Evolutionary conservation across 2,888 invertebrate species (phyloP).

Genomic region (Drepanosiphum platanoidis): DNA sequence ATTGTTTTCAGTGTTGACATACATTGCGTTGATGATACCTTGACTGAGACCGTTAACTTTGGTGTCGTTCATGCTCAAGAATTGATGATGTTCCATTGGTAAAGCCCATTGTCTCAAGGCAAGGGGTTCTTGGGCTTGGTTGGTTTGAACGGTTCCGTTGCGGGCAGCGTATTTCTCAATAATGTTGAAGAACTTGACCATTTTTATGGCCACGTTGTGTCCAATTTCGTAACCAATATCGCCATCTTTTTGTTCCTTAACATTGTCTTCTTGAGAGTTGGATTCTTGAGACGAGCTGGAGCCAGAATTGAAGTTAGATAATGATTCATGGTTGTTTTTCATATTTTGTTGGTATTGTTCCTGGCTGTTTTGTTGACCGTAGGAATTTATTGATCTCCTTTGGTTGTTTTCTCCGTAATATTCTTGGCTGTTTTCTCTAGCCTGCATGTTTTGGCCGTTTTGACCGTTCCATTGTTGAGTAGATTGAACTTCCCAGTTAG

Average conservation of each 20-base stretch:
- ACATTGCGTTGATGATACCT: slow-evolving; percentile 40
- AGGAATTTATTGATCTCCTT: not conserved
- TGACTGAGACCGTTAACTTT: slow-evolving; percentile 27
- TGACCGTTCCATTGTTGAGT: no score
- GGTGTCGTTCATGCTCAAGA: slow-evolving; percentile 33
- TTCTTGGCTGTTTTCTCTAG: not conserved
- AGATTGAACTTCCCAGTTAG: slow-evolving; percentile 15
- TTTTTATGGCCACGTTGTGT: slow-evolving; percentile 23
- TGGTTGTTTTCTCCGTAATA: not conserved
- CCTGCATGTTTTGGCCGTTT: not conserved
- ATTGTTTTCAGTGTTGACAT: slow-evolving; percentile 36
- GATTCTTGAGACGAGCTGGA: not conserved
- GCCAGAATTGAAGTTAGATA: not conserved
- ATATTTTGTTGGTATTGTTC: not conserved
- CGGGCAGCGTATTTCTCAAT: slow-evolving; percentile 7
- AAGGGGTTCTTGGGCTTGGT: slow-evolving; percentile 2
- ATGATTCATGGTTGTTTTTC: not conserved
- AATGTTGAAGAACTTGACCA: slow-evolving; percentile 21
- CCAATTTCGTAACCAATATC: slow-evolving; percentile 2
- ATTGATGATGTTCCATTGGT: slow-evolving; percentile 9
- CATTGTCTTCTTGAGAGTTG: slow-evolving; percentile 34
- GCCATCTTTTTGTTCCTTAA: not conserved
- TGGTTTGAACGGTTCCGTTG: slow-evolving; percentile 13
- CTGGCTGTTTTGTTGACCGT: not conserved
- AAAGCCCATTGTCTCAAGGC: slow-evolving; percentile 12